Base-by-base conservation (phyloP, 2,888 invertebrate species). In the Meliscaeva auricollis region DNA sequence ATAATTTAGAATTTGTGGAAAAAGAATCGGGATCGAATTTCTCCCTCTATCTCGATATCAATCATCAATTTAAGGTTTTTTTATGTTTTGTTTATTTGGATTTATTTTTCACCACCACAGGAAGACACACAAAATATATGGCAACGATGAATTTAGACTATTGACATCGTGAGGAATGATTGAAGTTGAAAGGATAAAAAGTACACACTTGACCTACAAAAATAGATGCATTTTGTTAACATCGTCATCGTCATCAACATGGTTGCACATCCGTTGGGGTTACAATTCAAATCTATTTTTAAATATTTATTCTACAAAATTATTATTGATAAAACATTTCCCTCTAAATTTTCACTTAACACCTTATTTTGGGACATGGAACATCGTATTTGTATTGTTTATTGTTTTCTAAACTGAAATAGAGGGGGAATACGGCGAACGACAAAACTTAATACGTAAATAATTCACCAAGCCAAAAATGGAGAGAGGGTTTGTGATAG, bases 161-260 rank as follows among this genome's bases (percentile, higher is more conserved):
- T 0, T 4, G 26, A 41, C 11, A 60, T 54, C 26, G 2, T 11
- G n/a, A n/a, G 20, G 11, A 7, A 26, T 17, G 22, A 48, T 22
- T 30, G 20, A n/a, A 35, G 7, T 35, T 11, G 15, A 30, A 22
- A 44, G 50, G 48, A 64, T 20, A 69, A 11, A 69, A 11, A 69
- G 8, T 26, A 54, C 62, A 79, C 84, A 79, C 79, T 79, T 79
- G 84, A 84, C 84, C 84, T 79, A 72, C 69, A 84, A 60, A 77
- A 44, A 52, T 60, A 41, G 50, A 22, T 32, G 62, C 22, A 41
- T 38, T 17, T 26, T 58, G 22, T 64, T 15, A 38, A 69, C 15
- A 60, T 41, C 48, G 7, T 0, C 38, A 17, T 62, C 35, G 32
- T 50, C 41, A 8, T 62, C 22, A n/a, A 26, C 26, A 26, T 38